A percentile compares a stretch with the other conserved stretches of the same genome.
phyloP scores from a whole-genome alignment of 2,113 vertebrate genomes.

The Megatriorchis doriae region DNA sequence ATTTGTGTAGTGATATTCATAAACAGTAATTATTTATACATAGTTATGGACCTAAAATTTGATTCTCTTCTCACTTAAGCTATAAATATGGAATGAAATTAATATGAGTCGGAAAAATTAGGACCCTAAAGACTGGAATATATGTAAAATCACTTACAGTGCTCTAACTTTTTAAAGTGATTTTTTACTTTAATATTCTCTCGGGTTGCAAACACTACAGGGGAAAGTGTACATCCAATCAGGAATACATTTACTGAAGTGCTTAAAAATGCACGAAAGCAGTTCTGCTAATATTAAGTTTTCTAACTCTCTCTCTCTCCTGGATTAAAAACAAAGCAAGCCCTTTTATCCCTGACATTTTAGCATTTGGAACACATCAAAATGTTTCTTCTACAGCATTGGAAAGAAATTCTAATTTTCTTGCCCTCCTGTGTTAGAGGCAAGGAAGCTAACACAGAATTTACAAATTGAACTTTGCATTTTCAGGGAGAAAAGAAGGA shows the following conservation, averaged over 20 bases:
- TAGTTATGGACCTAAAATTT: slow-evolving; percentile 43
- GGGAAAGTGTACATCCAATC: slow-evolving; percentile 54
- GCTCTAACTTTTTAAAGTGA: slow-evolving; percentile 32
- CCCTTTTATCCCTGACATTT: slow-evolving; percentile 40
- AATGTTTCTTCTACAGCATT: neutral
- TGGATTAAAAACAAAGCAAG: slow-evolving; percentile 47
- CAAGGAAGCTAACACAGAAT: neutral
- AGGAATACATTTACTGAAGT: slow-evolving; percentile 36
- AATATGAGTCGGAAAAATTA: slow-evolving; percentile 28
- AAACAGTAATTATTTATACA: slow-evolving; percentile 53
- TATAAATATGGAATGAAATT: slow-evolving; percentile 59
- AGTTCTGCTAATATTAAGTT: slow-evolving; percentile 48
- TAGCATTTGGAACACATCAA: slow-evolving; percentile 17
- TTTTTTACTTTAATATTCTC: slow-evolving; percentile 48
- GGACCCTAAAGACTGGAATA: slow-evolving; percentile 40
- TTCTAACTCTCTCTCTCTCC: slow-evolving; percentile 16
- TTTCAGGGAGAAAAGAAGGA: neutral
- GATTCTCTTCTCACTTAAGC: slow-evolving; percentile 55
- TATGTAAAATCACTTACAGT: slow-evolving; percentile 24
- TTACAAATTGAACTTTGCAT: neutral
- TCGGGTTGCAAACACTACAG: slow-evolving; percentile 34
- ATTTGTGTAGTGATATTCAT: slow-evolving; percentile 34
- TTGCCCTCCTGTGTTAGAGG: neutral
- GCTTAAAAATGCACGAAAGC: slow-evolving; percentile 36
- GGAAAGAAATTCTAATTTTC: slow-evolving; percentile 18